Base-by-base conservation (phyloP, 2,113 vertebrate genomes). In the Spilogale gracilis region DNA sequence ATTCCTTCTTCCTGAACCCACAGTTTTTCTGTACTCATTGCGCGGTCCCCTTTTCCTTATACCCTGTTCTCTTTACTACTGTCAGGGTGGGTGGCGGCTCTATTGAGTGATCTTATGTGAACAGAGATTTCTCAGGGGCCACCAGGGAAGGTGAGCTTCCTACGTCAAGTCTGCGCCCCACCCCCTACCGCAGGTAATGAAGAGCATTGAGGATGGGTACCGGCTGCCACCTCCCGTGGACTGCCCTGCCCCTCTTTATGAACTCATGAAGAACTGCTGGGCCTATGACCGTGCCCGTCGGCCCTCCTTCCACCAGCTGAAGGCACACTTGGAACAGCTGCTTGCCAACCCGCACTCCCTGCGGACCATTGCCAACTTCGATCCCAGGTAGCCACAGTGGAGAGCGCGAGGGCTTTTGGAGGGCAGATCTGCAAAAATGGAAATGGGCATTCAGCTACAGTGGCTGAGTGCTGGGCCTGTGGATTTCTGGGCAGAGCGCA, bases 191-290 rank as follows among this genome's bases (percentile, higher is more conserved):
- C 93, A 99, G 99, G 99, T 99, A 21, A 99, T 99, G 98, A 99
- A 99, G 87, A 98, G 98, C 92, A 98, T 99, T 25, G 99, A 99
- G 81, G 99, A 99, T 0, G 99, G 99, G 6, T 99, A 98, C 93
- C 98, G 98, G 6, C 98, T 99, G 0, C 99, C 99, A 5, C 99
- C 99, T 0, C 99, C 99, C 0, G 98, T 99, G 65, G 99, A 99
- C 94, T 99, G 99, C 91, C 99, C 99, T 0, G 99, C 99, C 21
- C 98, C 98, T 25, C 98, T 99, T 50, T 99, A 99, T 0, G 99
- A 99, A 7, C 98, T 99, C 61, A 99, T 99, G 99, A 99, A 99
- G 97, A 98, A 97, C 91, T 99, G 99, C 93, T 99, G 99, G 99
- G 98, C 98, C 0, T 98, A 99, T 0, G 98, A 99, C 25, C 94